Conservation (phyloP, 53 echinoderm and acorn worm genomes). For the Mesocentrotus franciscanus region DNA sequence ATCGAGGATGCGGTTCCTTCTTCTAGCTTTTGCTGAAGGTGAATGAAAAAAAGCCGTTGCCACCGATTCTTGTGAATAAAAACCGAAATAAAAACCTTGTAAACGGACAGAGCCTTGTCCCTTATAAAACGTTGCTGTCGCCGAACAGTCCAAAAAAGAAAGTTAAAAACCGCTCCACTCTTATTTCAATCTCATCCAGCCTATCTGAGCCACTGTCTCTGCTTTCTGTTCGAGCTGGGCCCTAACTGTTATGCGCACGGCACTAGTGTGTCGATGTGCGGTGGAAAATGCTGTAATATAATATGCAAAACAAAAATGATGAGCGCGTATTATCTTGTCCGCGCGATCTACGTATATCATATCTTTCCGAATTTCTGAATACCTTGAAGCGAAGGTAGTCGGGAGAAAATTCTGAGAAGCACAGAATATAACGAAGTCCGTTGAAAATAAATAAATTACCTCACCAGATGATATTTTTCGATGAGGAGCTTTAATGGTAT, state of each 20-base stretch:
- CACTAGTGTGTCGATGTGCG: background rate
- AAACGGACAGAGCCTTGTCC: background rate
- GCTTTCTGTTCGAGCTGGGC: background rate
- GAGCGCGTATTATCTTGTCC: background rate
- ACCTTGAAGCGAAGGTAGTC: background rate
- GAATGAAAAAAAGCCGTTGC: background rate
- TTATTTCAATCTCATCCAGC: background rate
- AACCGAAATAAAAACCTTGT: background rate
- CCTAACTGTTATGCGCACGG: background rate
- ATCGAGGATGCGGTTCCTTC: background rate
- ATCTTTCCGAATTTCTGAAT: background rate
- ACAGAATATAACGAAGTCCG: background rate
- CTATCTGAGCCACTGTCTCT: background rate
- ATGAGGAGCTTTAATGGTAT: background rate
- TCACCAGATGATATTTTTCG: background rate
- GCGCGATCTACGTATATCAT: background rate
- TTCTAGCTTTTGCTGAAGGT: background rate
- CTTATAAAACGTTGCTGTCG: background rate
- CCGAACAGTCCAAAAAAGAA: conserved; percentile 6
- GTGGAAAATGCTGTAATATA: background rate
- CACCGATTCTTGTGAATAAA: background rate
- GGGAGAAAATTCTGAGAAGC: background rate
- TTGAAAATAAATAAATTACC: background rate
- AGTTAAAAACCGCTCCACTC: background rate
- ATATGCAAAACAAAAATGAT: background rate